phyloP scores from a whole-genome alignment of 2,888 invertebrate genomes.

The Pedicia rivosa region DNA sequence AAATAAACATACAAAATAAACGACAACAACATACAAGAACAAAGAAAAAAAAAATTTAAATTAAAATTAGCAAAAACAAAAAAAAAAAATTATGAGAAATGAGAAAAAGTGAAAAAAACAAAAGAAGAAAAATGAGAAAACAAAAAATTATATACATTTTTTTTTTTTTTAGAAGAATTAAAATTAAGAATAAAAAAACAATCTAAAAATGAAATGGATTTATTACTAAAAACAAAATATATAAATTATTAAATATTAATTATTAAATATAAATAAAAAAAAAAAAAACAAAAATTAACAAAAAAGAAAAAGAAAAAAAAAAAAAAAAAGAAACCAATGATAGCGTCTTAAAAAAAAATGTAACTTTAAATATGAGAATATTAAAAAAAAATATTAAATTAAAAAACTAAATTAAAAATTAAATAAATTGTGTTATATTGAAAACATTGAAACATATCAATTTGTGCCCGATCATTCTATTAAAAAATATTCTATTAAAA shows the following conservation, averaged over 20 bases:
- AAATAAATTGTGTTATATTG: slow-evolving; percentile 10
- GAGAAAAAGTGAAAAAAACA: no score
- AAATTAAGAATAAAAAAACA: no score
- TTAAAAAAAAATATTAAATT: slow-evolving; percentile 14
- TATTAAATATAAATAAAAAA: not conserved
- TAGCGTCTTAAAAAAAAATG: slow-evolving; percentile 6
- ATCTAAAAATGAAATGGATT: no score
- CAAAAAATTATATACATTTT: no score
- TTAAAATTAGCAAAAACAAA: no score
- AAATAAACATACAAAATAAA: no score
- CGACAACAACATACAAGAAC: no score
- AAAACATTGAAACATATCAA: slow-evolving; percentile 31
- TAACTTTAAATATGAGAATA: slow-evolving; percentile 7
- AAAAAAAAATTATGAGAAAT: no score
- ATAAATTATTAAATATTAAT: not conserved
- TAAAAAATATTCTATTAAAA: slow-evolving; percentile 10
- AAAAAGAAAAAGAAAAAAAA: not conserved
- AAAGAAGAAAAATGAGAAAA: no score
- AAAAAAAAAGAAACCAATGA: slow-evolving; percentile 1
- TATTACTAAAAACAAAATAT: not conserved
- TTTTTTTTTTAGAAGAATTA: no score
- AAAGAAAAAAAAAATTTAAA: no score
- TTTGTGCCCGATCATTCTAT: slow-evolving; percentile 29
- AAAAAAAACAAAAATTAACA: no score
- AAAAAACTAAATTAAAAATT: slow-evolving; percentile 8